Evolutionary conservation across 2,113 vertebrate genomes (phyloP).

Genomic region (Chionodraco myersi): DNA sequence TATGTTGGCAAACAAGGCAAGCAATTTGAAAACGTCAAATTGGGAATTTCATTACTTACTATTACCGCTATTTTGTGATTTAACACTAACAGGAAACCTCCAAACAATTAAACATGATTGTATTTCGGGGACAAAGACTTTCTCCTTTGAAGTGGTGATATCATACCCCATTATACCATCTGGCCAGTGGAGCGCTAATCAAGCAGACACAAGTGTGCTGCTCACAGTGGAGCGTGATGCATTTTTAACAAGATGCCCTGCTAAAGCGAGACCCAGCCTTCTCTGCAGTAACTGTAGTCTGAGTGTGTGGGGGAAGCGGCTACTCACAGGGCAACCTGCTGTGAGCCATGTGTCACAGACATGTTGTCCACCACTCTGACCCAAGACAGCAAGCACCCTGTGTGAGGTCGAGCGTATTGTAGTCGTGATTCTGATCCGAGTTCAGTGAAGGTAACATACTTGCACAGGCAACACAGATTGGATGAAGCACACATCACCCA

Average conservation of each 20-base stretch:
- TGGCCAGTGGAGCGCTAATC: conserved; percentile 69
- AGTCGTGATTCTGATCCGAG: neutral
- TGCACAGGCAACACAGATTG: neutral
- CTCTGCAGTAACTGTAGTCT: conserved; percentile 64
- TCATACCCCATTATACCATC: conserved; percentile 59
- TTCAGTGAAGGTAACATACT: neutral
- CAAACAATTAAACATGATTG: neutral
- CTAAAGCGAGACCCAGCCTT: conserved; percentile 55
- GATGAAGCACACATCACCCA: neutral
- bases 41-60: neutral
- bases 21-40: neutral
- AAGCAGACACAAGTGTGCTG: conserved; percentile 65
- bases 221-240: conserved; percentile 66
- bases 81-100: neutral
- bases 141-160: conserved; percentile 44
- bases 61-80: neutral
- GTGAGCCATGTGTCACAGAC: conserved; percentile 66
- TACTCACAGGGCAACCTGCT: conserved; percentile 50
- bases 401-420: neutral
- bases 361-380: conserved; percentile 45
- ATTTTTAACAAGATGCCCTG: conserved; percentile 76
- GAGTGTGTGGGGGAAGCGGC: conserved; percentile 51
- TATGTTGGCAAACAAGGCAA: neutral
- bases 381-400: neutral
- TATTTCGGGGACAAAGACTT: conserved; percentile 5